phyloP scores from a whole-genome alignment of 1,140 invertebrate species.

The Lineus longissimus region DNA sequence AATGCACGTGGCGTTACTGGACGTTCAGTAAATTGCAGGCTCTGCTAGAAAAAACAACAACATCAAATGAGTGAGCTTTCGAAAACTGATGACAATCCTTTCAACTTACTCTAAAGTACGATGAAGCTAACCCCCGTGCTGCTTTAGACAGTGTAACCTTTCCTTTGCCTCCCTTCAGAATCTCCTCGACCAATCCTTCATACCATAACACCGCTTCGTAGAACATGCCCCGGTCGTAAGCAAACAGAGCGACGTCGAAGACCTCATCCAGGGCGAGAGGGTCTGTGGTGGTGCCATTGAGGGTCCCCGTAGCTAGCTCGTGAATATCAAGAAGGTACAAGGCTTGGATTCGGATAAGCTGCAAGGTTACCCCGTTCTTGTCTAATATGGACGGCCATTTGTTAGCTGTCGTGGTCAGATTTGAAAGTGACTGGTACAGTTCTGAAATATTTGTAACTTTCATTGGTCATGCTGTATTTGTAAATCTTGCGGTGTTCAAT shows the following conservation, averaged over 20 bases:
- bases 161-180: background rate
- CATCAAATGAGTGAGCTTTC: no score
- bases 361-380: background rate
- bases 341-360: background rate
- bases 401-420: no score
- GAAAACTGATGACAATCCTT: no score
- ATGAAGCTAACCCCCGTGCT: background rate
- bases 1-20: no score
- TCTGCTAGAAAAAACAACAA: no score
- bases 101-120: background rate
- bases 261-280: background rate
- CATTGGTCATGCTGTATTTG: no score
- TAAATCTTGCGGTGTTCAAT: no score
- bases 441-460: no score
- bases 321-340: background rate
- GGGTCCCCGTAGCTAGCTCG: background rate
- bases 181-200: constrained; percentile 28
- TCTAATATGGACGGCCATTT: background rate
- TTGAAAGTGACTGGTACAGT: no score
- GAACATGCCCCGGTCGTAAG: background rate
- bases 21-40: no score
- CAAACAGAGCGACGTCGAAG: background rate
- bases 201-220: background rate
- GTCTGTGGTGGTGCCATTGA: background rate
- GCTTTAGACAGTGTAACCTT: background rate